Evolutionary conservation across 2,888 invertebrate species (phyloP).

Genomic region (Cotesia congregata): DNA sequence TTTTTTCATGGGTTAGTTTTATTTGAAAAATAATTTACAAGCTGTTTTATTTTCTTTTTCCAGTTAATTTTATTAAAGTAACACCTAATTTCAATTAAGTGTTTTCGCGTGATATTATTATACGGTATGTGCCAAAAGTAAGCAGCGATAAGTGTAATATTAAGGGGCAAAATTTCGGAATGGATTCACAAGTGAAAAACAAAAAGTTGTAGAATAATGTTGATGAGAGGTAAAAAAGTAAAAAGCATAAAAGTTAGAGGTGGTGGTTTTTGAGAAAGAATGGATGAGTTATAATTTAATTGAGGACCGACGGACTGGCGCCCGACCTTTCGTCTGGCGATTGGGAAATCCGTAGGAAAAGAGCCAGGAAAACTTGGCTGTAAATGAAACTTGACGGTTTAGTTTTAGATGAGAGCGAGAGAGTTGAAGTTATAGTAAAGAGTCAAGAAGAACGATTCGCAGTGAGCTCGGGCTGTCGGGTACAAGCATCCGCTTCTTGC

Average conservation of each 20-base stretch:
- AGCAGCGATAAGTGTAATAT: background rate
- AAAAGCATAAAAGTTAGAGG: slow-evolving; percentile 8
- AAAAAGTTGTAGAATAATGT: slow-evolving; percentile 7
- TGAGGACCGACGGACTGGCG: slow-evolving; percentile 38
- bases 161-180: background rate
- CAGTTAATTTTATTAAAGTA: background rate
- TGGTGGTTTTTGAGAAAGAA: slow-evolving; percentile 23
- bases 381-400: slow-evolving; percentile 51
- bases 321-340: slow-evolving; percentile 32
- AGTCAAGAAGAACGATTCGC: slow-evolving; percentile 30
- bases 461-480: slow-evolving; percentile 43
- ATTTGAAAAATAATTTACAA: background rate
- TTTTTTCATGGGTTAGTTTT: no score
- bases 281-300: slow-evolving; percentile 43
- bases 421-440: slow-evolving; percentile 30
- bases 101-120: background rate
- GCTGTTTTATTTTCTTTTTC: background rate
- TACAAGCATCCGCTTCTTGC: slow-evolving; percentile 45
- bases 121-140: background rate
- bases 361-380: slow-evolving; percentile 49
- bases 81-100: background rate
- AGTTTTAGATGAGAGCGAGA: slow-evolving; percentile 31
- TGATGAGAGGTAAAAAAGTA: slow-evolving; percentile 14
- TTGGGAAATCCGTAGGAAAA: slow-evolving; percentile 30
- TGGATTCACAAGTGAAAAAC: background rate